phyloP scores from a whole-genome alignment of 2,113 vertebrate species.

The Otus sunia region DNA sequence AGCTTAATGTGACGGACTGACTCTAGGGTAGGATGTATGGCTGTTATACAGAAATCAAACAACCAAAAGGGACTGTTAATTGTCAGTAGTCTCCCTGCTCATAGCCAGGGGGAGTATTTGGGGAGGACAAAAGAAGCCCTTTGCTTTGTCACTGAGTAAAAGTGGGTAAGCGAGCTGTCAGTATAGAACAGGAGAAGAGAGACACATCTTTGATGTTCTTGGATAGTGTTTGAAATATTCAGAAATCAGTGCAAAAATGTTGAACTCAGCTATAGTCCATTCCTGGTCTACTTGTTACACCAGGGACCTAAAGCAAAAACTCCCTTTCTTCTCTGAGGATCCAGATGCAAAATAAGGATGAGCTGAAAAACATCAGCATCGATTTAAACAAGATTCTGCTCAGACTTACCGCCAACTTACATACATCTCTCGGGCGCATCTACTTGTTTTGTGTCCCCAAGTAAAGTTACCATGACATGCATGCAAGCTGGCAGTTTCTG shows the following conservation, averaged over 20 bases:
- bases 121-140: not conserved
- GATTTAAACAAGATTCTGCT: not conserved
- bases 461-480: not conserved
- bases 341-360: not conserved
- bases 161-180: not conserved
- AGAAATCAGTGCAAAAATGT: not conserved
- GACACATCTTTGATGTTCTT: not conserved
- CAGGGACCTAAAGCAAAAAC: not conserved
- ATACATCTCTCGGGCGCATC: not conserved
- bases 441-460: not conserved
- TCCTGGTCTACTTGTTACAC: not conserved
- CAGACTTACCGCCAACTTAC: not conserved
- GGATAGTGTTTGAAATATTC: not conserved
- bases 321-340: not conserved
- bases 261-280: rapidly evolving
- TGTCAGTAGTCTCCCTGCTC: not conserved
- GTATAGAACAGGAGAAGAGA: not conserved
- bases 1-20: too few species aligned
- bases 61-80: not conserved
- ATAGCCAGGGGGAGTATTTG: not conserved
- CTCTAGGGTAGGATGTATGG: not conserved
- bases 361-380: not conserved
- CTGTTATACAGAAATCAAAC: rapidly evolving
- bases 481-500: rapidly evolving
- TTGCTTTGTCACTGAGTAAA: not conserved